phyloP scores from a whole-genome alignment of 2,888 invertebrate genomes.

The Sturmia bella region DNA sequence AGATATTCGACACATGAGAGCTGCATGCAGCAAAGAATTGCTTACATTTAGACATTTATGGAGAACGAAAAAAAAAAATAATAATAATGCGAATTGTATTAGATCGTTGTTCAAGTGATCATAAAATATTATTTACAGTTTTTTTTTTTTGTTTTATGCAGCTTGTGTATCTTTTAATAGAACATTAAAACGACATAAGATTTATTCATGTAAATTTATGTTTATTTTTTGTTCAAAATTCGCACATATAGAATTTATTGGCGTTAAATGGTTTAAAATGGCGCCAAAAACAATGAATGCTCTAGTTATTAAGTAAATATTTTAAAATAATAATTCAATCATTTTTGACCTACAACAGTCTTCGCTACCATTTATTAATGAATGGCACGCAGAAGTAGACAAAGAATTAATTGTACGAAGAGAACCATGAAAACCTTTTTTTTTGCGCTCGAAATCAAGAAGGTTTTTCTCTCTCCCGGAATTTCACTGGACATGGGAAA shows the following conservation, averaged over 20 bases:
- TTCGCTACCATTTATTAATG: neutral
- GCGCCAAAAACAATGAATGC: slow-evolving; percentile 38
- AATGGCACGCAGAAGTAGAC: too few relatives aligned
- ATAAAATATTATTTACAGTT: slow-evolving; percentile 50
- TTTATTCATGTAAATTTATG: slow-evolving; percentile 43
- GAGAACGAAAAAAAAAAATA: neutral
- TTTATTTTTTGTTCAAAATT: neutral
- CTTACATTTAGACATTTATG: slow-evolving; percentile 20
- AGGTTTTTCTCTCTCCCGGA: too few relatives aligned
- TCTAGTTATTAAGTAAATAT: slow-evolving; percentile 12
- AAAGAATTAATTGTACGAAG: too few relatives aligned
- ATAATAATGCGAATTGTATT: slow-evolving; percentile 21
- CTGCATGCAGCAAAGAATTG: slow-evolving; percentile 33
- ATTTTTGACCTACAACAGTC: slow-evolving; percentile 1
- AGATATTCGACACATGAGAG: slow-evolving; percentile 73
- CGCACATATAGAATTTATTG: slow-evolving; percentile 17
- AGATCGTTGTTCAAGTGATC: slow-evolving; percentile 51
- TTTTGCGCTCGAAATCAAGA: too few relatives aligned
- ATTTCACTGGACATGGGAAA: too few relatives aligned
- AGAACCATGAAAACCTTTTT: too few relatives aligned
- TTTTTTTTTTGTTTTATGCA: slow-evolving; percentile 11
- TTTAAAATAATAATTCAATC: slow-evolving; percentile 2
- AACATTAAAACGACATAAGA: slow-evolving; percentile 30
- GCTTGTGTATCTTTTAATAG: slow-evolving; percentile 9
- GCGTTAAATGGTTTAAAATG: slow-evolving; percentile 40